Conservation (phyloP, 2,888 invertebrate genomes). For the Andrena fulva region DNA sequence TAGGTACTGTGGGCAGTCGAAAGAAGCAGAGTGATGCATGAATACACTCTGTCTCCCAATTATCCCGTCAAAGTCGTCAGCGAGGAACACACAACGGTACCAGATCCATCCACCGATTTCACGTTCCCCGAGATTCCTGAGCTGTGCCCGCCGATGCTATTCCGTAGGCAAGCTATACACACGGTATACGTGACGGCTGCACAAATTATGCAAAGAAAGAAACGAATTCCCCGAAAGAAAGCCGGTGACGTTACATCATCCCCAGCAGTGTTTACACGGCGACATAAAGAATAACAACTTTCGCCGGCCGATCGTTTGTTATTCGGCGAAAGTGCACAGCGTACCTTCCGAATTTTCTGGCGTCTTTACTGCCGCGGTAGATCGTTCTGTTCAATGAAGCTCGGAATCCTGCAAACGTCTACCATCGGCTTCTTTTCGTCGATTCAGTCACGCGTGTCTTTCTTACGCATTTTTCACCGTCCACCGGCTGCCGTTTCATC, state of each 20-base stretch:
- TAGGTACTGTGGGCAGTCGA: background rate
- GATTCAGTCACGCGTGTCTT: background rate
- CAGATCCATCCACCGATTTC: background rate
- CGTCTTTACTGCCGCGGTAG: background rate
- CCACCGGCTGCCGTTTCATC: background rate
- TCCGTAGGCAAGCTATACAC: background rate
- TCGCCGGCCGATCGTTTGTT: slow-evolving; percentile 50
- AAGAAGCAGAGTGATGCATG: background rate
- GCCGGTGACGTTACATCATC: slow-evolving; percentile 48
- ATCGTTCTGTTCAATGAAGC: slow-evolving; percentile 28
- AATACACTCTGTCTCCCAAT: background rate
- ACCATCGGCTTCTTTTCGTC: background rate
- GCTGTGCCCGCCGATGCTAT: background rate
- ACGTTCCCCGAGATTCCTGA: slow-evolving; percentile 1
- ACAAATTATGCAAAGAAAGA: slow-evolving; percentile 33
- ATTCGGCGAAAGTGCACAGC: slow-evolving; percentile 58
- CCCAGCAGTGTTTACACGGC: slow-evolving; percentile 28
- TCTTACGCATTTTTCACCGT: background rate
- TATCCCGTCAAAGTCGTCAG: background rate
- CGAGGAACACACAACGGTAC: slow-evolving; percentile 1
- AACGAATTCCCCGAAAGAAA: slow-evolving; percentile 57
- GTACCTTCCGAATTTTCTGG: slow-evolving; percentile 13
- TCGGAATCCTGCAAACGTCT: background rate
- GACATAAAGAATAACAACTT: slow-evolving; percentile 59
- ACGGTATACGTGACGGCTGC: slow-evolving; percentile 1